Evolutionary conservation across 2,113 vertebrate species (phyloP).

Genomic region (Vidua chalybeata): DNA sequence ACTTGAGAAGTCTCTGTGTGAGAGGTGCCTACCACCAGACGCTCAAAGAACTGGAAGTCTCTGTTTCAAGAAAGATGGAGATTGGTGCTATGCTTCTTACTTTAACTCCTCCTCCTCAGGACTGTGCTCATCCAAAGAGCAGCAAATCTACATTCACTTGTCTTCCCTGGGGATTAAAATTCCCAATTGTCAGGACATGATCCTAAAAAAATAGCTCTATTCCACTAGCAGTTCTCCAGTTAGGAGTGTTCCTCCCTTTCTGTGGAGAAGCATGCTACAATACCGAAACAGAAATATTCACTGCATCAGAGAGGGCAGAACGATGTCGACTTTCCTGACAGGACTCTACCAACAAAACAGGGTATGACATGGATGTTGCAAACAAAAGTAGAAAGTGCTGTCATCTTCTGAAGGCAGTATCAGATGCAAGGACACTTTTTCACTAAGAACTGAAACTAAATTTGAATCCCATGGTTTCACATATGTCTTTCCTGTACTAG

Average conservation of each 20-base stretch:
- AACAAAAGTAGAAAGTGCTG: not conserved
- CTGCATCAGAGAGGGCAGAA: not conserved
- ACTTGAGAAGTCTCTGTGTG: not conserved
- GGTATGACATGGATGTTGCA: accelerated
- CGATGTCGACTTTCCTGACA: accelerated
- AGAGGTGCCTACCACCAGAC: not conserved
- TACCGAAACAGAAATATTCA: not conserved
- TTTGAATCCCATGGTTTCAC: not conserved
- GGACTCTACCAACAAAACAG: not conserved
- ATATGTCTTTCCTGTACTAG: not conserved
- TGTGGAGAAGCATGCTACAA: not conserved
- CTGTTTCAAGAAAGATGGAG: not conserved
- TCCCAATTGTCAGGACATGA: not conserved
- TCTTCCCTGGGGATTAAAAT: not conserved
- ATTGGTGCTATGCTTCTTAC: not conserved
- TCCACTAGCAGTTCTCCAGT: not conserved
- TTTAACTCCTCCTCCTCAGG: not conserved
- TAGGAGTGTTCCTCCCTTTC: not conserved
- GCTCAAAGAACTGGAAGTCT: not conserved
- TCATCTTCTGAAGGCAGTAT: not conserved
- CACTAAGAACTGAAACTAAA: not conserved
- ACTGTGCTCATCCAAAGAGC: not conserved
- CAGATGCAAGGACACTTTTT: not conserved
- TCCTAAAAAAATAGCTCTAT: not conserved
- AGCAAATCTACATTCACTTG: not conserved